Evolutionary conservation across 2,888 invertebrate species (phyloP).

Genomic region (Tetragonula carbonaria): DNA sequence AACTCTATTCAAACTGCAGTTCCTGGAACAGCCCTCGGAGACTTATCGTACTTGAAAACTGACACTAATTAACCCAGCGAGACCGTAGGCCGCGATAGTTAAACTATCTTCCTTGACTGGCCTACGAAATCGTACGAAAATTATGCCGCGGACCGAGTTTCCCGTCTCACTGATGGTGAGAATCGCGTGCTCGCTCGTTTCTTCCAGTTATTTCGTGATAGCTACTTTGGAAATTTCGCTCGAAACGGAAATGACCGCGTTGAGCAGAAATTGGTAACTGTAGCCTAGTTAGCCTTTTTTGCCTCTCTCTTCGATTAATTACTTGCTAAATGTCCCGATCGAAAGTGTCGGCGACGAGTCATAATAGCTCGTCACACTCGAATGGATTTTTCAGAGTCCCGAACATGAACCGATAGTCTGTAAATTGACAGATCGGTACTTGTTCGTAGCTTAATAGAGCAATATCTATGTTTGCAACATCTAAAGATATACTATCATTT

Average conservation of each 20-base stretch:
- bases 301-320: neutral
- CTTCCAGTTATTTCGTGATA: neutral
- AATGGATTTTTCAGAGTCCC: neutral
- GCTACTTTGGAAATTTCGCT: neutral
- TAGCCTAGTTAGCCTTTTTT: neutral
- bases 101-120: constrained; percentile 55
- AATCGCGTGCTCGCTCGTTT: neutral
- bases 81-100: constrained; percentile 60
- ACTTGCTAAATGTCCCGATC: neutral
- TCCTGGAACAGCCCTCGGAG: constrained; percentile 64
- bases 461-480: neutral
- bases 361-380: neutral
- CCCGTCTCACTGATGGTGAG: constrained; percentile 17
- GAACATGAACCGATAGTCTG: neutral
- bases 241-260: neutral
- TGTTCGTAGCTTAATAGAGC: neutral
- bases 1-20: constrained; percentile 71
- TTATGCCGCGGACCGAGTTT: constrained; percentile 54
- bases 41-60: constrained; percentile 73
- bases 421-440: neutral
- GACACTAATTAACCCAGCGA: constrained; percentile 69
- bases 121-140: constrained; percentile 55
- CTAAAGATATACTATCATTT: neutral
- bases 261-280: neutral
- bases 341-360: neutral